These are phyloP conservation scores for Tachypleus tridentatus DNA, from an alignment of 1,140 invertebrate species.

Conservation along the genomic window DNA sequence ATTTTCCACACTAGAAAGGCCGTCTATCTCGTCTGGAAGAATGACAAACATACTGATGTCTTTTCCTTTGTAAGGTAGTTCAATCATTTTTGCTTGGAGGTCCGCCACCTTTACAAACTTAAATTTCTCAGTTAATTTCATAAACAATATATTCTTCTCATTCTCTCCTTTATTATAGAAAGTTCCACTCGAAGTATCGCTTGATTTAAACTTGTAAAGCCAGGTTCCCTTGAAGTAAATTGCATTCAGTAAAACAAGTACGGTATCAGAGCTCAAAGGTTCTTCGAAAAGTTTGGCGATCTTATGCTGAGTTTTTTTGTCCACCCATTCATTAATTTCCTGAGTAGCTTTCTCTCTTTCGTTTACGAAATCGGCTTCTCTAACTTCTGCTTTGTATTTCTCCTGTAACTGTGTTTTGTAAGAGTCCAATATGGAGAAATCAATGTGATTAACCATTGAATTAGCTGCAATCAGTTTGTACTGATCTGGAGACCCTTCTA, in stretches of 20 bases:
- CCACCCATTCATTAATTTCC: conserved; percentile 24
- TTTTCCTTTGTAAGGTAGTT: conserved; percentile 54
- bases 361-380: conserved; percentile 8
- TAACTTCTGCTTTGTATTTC: conserved; percentile 1
- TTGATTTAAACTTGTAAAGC: conserved; percentile 17
- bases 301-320: conserved; percentile 22
- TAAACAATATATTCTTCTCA: conserved; percentile 58
- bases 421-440: not conserved
- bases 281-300: conserved; percentile 33
- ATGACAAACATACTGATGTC: conserved; percentile 31
- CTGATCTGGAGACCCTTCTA: not conserved
- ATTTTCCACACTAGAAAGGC: conserved; percentile 14
- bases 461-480: conserved; percentile 11
- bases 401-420: conserved; percentile 2
- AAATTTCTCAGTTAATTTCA: conserved; percentile 69
- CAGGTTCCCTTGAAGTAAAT: conserved; percentile 31
- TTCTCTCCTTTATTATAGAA: conserved; percentile 19
- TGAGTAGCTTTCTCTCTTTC: not conserved
- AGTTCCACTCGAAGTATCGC: conserved; percentile 11
- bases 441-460: not conserved
- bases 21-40: conserved; percentile 25
- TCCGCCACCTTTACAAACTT: conserved; percentile 48
- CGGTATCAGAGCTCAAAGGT: conserved; percentile 20
- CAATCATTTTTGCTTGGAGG: conserved; percentile 43
- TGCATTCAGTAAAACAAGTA: conserved; percentile 29